Base-by-base conservation (phyloP, 2,797 vertebrate genomes). In the Enteromius paludinosus region DNA sequence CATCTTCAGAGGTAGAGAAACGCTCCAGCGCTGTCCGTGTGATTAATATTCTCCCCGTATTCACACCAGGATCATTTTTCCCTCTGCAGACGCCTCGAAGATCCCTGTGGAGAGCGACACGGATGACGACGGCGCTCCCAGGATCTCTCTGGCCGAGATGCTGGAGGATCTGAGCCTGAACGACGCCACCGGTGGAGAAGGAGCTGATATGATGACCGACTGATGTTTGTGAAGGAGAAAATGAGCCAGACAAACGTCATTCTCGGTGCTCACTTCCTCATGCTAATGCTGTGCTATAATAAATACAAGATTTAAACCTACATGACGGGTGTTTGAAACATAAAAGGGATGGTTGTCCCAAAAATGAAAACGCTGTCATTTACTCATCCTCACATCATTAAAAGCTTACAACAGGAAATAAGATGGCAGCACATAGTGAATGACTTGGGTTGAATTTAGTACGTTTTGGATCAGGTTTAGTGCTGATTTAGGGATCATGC, bases 141-240 rank as follows among this genome's bases (percentile, higher is more conserved):
- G 93, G 30, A 95, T 99, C 90, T 98, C 97, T 59, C 92, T 99
- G 92, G 90, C 93, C 33, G 98, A 99, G 90, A 99, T 99, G 98
- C 90, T 99, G 86, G 98, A 99, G 86, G 98, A 99, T 90, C 95
- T 99, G 79, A 96, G 95, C 80, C 96, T 99, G 78, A 70, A 90
- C 0, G 98, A 99, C 18, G 97, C 97, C 82, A 99, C 97, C 1
- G 98, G 97, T 69, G 97, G 88, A 85, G 97, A 97, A 54, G 98
- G 97, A 25, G 95, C 96, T 0, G 93, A 94, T 78, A 99, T 99
- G 98, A 95, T 99, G 96, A 97, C 94, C 0, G 93, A 94, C n/a
- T 18, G 68, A 18, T 4, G 1, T 0, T 2, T 28, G n/a, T 28
- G 7, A 4, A 25, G 41, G 2, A 41, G 2, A 12, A 23, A 38